phyloP scores from a whole-genome alignment of 2,888 invertebrate genomes.

The Furcula furcula region DNA sequence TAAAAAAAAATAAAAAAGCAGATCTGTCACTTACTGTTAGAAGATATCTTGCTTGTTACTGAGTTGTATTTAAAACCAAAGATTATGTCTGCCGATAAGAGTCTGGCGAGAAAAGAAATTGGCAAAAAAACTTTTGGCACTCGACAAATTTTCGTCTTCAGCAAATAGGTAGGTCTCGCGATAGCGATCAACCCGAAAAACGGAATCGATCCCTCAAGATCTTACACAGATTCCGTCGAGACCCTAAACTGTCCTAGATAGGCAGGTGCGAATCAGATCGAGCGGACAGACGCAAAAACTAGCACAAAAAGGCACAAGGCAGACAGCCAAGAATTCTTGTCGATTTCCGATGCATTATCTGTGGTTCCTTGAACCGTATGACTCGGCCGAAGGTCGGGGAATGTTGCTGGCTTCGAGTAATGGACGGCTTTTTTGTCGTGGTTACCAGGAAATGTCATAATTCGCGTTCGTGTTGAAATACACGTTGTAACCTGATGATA shows the following conservation, averaged over 20 bases:
- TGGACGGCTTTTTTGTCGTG: no score
- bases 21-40: no score
- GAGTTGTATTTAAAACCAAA: no score
- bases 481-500: no score
- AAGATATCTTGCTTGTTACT: no score
- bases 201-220: conserved; percentile 2
- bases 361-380: conserved; percentile 30
- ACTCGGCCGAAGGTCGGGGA: conserved; percentile 26
- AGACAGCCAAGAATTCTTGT: conserved; percentile 29
- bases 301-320: conserved; percentile 15
- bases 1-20: no score
- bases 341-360: conserved; percentile 32
- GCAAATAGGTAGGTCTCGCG: conserved; percentile 2
- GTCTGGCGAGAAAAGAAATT: no score
- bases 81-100: no score
- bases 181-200: conserved; percentile 1
- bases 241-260: background rate
- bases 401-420: no score
- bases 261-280: background rate
- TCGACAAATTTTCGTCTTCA: background rate
- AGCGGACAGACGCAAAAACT: background rate
- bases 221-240: background rate
- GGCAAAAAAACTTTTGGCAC: background rate
- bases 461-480: no score
- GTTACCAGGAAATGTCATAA: no score